Evolutionary conservation across 2,113 vertebrate species (phyloP).

Genomic region (Rhinichthys klamathensis): DNA sequence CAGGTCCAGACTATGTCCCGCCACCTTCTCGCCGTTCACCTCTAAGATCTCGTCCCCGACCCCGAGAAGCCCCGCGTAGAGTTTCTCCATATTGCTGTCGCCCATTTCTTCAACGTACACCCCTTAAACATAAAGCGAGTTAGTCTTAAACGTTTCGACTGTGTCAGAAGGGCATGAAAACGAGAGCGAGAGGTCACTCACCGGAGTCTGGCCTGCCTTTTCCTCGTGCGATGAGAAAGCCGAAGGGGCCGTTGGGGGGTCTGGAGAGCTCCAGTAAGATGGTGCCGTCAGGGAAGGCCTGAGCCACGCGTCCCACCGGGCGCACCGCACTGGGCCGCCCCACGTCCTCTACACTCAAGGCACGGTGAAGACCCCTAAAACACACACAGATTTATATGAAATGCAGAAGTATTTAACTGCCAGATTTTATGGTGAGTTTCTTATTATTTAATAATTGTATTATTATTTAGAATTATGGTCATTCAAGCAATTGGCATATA

Average conservation of each 20-base stretch:
- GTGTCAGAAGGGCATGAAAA: neutral
- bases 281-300: constrained; percentile 83
- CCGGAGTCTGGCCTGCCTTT: constrained; percentile 80
- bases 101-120: constrained; percentile 87
- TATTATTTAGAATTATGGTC: neutral
- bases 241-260: constrained; percentile 67
- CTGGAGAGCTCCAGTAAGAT: constrained; percentile 81
- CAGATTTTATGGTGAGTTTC: neutral
- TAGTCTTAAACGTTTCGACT: neutral
- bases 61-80: constrained; percentile 83
- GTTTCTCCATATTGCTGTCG: constrained; percentile 78
- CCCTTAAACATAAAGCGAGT: constrained; percentile 69
- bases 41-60: constrained; percentile 90
- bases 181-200: constrained; percentile 48
- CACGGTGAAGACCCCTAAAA: constrained; percentile 60
- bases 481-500: neutral
- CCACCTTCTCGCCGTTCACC: constrained; percentile 82
- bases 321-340: constrained; percentile 72
- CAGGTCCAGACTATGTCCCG: constrained; percentile 76
- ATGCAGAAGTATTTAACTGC: neutral
- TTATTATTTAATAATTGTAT: neutral
- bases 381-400: constrained; percentile 28
- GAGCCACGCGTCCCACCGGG: constrained; percentile 77
- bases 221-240: constrained; percentile 82
- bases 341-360: constrained; percentile 83